Conservation (phyloP, 2,888 invertebrate species). For the Nephrocerus scutellatus region DNA sequence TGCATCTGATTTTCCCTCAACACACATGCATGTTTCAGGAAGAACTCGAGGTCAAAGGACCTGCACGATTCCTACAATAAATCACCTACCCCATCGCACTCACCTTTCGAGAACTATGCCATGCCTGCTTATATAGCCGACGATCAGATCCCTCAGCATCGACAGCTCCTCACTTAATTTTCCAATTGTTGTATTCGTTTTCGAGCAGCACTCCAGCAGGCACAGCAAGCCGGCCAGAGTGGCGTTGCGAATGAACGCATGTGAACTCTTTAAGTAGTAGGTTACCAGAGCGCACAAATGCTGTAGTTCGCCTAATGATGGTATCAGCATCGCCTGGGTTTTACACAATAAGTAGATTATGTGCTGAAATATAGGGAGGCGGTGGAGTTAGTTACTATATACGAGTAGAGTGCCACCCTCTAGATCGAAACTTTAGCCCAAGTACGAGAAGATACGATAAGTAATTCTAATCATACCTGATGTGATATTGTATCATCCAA, state of each 20-base stretch:
- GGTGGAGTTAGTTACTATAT: too few relatives aligned
- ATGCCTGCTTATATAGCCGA: constrained; percentile 45
- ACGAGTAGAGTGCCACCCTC: too few relatives aligned
- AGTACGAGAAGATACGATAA: constrained; percentile 2
- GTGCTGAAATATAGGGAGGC: constrained; percentile 40
- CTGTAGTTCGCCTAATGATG: constrained; percentile 42
- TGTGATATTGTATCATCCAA: constrained; percentile 70
- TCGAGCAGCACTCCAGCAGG: constrained; percentile 45
- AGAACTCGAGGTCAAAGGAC: too few relatives aligned
- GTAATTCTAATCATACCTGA: constrained; percentile 51
- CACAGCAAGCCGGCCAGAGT: constrained; percentile 45
- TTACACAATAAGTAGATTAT: constrained; percentile 48
- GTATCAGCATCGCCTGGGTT: constrained; percentile 46
- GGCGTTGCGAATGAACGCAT: constrained; percentile 46
- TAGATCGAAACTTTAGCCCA: background rate
- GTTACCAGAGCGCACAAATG: constrained; percentile 43
- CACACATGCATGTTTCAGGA: too few relatives aligned
- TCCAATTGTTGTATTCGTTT: constrained; percentile 47
- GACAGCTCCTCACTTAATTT: constrained; percentile 46
- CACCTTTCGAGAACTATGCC: constrained; percentile 47
- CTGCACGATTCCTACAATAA: background rate
- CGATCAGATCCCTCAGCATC: constrained; percentile 43
- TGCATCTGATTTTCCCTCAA: too few relatives aligned
- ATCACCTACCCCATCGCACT: constrained; percentile 7
- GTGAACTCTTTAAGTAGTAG: constrained; percentile 46